Evolutionary conservation across 2,797 vertebrate species (phyloP), one percentile per base, ranked within the genome.

Genomic region (Leptoclinus maculatus): DNA sequence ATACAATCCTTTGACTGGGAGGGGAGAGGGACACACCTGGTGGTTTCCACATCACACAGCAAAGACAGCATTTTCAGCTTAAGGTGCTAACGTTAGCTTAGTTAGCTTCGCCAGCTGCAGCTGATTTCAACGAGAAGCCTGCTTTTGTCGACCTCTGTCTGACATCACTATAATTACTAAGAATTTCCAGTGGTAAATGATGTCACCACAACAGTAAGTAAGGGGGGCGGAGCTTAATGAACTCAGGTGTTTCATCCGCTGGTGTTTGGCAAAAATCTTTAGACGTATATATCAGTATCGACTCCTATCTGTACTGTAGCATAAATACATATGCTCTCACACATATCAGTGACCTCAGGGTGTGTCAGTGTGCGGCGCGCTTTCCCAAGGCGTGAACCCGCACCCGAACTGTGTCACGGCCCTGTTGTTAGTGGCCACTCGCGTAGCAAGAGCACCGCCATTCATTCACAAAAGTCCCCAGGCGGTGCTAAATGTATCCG

Each of bases 401-500:
- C 71, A 68, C 77, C 76, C 76, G 56, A 51, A 74, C 64, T 67
- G 72, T 83, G 79, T 88, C 76, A 68, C 69, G 41, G 77, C 59
- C 58, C 83, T 85, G 78, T 85, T 80, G 84, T 86, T 83, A 87
- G 70, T 6, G 41, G 78, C 66, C 32, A n/a, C 78, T 78, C 12
- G 1, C 73, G 79, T 6, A 65, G 79, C 67, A 62, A 73, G 65
- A 83, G 81, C 79, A 23, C 43, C 74, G 19, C 76, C 53, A 64
- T 85, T 87, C 87, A 89, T 89, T 83, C 84, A 78, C 21, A 73
- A 25, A 32, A 78, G 74, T 85, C 86, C 80, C 85, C 43, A 19
- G 73, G 75, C 58, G 36, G 59, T 5, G 62, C 79, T 78, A 45
- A 83, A 86, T 84, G 83, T 77, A 77, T 74, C 83, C 76, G 74